Conservation (phyloP, 2,113 vertebrate genomes). For the Misgurnus anguillicaudatus region DNA sequence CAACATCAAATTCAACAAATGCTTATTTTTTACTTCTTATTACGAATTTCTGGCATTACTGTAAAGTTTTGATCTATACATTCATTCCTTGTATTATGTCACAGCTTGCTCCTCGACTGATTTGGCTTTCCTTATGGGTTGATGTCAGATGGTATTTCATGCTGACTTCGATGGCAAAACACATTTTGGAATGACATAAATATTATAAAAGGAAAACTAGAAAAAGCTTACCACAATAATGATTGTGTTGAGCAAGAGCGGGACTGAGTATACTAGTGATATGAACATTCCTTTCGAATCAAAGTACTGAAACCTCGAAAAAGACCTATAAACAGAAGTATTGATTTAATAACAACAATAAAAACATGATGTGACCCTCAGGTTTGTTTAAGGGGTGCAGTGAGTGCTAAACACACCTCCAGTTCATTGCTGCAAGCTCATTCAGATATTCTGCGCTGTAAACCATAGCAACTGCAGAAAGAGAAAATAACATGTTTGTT, state of each 20-base stretch:
- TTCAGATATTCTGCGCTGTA: constrained; percentile 91
- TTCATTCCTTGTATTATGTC: too few species aligned
- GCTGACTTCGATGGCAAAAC: too few species aligned
- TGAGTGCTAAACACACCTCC: constrained; percentile 77
- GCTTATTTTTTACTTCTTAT: too few species aligned
- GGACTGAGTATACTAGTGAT: constrained; percentile 87
- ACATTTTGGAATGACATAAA: background rate
- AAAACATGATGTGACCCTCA: too few species aligned
- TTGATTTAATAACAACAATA: background rate
- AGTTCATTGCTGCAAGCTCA: constrained; percentile 91
- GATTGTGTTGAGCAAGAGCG: constrained; percentile 85
- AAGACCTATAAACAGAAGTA: constrained; percentile 74
- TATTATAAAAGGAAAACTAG: background rate
- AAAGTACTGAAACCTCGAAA: constrained; percentile 93
- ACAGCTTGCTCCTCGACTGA: too few species aligned
- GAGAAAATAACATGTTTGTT: background rate
- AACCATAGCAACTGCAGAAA: constrained; percentile 79
- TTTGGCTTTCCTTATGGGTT: too few species aligned
- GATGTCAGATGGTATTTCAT: too few species aligned
- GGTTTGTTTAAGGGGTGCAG: background rate
- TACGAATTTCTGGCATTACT: too few species aligned
- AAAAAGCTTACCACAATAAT: constrained; percentile 87
- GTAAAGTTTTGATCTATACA: too few species aligned
- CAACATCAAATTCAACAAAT: too few species aligned
- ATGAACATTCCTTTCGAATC: constrained; percentile 98